These are phyloP conservation scores for Mustelus asterias DNA, from an alignment of 2,113 vertebrate species.

Conservation along the genomic window DNA sequence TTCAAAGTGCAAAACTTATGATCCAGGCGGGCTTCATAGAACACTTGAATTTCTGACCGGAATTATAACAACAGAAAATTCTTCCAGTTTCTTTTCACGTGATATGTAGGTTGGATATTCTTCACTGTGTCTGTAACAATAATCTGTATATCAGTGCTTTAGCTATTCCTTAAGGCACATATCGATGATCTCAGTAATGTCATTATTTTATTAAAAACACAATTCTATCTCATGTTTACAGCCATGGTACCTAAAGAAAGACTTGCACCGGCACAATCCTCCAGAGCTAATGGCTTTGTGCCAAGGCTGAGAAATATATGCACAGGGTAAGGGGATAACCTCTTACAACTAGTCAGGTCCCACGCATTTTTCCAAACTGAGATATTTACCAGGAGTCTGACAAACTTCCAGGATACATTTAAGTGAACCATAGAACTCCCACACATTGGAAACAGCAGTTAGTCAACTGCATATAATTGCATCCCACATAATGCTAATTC, in stretches of 20 bases:
- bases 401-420: neutral
- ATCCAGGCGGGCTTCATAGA: no score
- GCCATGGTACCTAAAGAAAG: neutral
- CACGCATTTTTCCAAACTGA: neutral
- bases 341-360: neutral
- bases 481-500: neutral
- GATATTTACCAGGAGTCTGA: neutral
- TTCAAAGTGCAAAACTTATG: no score
- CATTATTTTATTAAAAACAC: neutral
- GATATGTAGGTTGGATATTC: neutral
- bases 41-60: no score
- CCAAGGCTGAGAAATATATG: neutral
- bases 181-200: neutral
- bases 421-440: neutral
- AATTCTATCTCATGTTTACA: neutral
- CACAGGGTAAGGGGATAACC: neutral
- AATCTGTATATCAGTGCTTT: neutral
- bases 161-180: neutral
- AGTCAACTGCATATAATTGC: neutral
- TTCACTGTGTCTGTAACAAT: neutral
- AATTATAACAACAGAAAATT: neutral
- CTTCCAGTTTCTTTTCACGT: neutral
- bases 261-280: neutral
- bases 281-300: neutral
- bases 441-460: conserved; percentile 7